phyloP scores from a whole-genome alignment of 2,888 invertebrate genomes.

The Copidosoma aretas region DNA sequence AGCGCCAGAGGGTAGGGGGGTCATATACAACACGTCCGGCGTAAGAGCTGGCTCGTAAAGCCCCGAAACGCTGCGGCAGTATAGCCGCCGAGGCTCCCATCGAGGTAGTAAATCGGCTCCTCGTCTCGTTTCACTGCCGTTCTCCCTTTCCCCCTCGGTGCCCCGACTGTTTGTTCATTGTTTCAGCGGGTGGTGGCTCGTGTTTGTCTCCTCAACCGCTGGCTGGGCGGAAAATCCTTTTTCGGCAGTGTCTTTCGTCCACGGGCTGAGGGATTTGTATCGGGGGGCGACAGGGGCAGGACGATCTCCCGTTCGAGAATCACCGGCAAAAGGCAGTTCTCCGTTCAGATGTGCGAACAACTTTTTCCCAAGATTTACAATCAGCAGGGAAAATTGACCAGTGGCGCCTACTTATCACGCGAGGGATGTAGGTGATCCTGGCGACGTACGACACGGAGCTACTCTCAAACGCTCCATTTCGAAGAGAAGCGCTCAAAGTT shows the following conservation, averaged over 20 bases:
- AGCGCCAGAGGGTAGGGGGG: too few relatives aligned
- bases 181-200: neutral
- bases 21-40: neutral
- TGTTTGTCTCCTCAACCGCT: constrained; percentile 29
- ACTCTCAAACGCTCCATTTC: neutral
- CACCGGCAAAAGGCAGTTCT: neutral
- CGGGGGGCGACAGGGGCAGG: too few relatives aligned
- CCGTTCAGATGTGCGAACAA: too few relatives aligned
- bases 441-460: too few relatives aligned
- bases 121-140: constrained; percentile 6
- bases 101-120: constrained; percentile 50
- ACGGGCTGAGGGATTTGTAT: too few relatives aligned
- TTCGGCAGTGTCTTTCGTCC: constrained; percentile 10
- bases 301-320: too few relatives aligned
- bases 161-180: constrained; percentile 1
- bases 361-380: too few relatives aligned
- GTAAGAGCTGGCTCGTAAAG: constrained; percentile 37
- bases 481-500: neutral
- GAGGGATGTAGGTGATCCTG: too few relatives aligned
- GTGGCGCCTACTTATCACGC: too few relatives aligned
- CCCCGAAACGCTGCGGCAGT: constrained; percentile 38
- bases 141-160: constrained; percentile 7
- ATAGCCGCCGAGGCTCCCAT: constrained; percentile 45
- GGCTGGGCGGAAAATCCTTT: constrained; percentile 29
- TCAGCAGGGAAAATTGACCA: too few relatives aligned